Evolutionary conservation across 2,797 vertebrate species (phyloP).

Genomic region (Lates japonicus): DNA sequence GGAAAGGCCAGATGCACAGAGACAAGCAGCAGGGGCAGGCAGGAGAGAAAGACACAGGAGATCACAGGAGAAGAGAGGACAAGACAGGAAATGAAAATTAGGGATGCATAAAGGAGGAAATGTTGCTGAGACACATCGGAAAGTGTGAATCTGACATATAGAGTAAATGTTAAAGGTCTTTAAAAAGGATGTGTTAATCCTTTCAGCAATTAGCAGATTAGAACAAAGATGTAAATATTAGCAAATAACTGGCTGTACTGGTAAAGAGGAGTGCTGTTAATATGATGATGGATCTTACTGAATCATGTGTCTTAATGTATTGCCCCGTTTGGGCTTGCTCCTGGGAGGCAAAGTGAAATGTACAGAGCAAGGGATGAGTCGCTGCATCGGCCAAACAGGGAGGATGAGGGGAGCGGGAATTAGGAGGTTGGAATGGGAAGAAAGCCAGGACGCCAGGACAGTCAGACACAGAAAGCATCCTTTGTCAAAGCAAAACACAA

Average conservation of each 20-base stretch:
- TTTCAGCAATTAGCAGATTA: conserved; percentile 46
- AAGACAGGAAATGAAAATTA: conserved; percentile 88
- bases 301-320: conserved; percentile 36
- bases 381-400: conserved; percentile 66
- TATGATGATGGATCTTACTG: conserved; percentile 21
- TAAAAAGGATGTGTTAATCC: conserved; percentile 62
- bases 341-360: conserved; percentile 38
- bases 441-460: conserved; percentile 71
- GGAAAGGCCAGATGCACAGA: conserved; percentile 82
- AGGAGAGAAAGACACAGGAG: conserved; percentile 79
- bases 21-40: conserved; percentile 84
- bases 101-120: conserved; percentile 87
- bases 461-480: conserved; percentile 72
- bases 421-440: conserved; percentile 54
- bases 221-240: conserved; percentile 47
- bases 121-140: conserved; percentile 80
- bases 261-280: conserved; percentile 45
- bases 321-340: conserved; percentile 53
- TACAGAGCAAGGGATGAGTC: conserved; percentile 61
- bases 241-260: conserved; percentile 35
- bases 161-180: conserved; percentile 50
- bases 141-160: conserved; percentile 70
- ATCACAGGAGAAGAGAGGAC: conserved; percentile 82
- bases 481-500: conserved; percentile 63
- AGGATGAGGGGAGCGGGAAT: conserved; percentile 54